Evolutionary conservation across 2,113 vertebrate genomes (phyloP).

Genomic region (Cinclus cinclus): DNA sequence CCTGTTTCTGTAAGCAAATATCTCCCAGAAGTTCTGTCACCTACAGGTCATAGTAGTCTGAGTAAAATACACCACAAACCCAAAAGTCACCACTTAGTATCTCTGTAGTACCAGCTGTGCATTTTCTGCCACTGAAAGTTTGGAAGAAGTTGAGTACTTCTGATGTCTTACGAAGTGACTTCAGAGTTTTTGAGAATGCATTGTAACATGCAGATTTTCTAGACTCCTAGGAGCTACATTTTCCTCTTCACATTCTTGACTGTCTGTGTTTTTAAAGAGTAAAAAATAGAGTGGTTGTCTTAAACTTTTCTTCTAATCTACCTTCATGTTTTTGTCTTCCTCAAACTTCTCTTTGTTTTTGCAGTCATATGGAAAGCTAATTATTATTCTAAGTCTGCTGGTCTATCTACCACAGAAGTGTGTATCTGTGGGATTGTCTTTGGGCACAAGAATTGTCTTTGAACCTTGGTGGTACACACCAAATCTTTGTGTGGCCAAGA

Average conservation of each 20-base stretch:
- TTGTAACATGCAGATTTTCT: neutral
- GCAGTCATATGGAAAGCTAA: neutral
- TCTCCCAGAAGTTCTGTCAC: neutral
- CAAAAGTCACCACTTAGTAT: neutral
- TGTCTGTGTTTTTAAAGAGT: neutral
- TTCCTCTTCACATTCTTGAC: neutral
- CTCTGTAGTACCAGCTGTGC: neutral
- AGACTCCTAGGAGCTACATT: neutral
- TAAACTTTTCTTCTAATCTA: neutral
- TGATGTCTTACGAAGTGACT: neutral
- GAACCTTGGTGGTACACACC: neutral
- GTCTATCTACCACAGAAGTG: neutral
- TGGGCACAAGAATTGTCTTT: neutral
- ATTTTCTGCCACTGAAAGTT: neutral
- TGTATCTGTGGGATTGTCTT: neutral
- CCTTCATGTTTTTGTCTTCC: neutral
- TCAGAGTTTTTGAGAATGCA: neutral
- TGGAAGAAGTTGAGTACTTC: neutral
- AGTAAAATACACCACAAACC: neutral
- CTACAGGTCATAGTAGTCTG: neutral
- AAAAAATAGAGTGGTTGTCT: neutral
- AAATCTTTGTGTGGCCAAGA: neutral
- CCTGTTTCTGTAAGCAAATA: neutral
- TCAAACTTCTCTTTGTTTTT: neutral
- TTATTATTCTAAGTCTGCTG: neutral